Evolutionary conservation across 2,888 invertebrate genomes (phyloP), one percentile per base, ranked within the genome.

Genomic region (Drosophila conformis): DNA sequence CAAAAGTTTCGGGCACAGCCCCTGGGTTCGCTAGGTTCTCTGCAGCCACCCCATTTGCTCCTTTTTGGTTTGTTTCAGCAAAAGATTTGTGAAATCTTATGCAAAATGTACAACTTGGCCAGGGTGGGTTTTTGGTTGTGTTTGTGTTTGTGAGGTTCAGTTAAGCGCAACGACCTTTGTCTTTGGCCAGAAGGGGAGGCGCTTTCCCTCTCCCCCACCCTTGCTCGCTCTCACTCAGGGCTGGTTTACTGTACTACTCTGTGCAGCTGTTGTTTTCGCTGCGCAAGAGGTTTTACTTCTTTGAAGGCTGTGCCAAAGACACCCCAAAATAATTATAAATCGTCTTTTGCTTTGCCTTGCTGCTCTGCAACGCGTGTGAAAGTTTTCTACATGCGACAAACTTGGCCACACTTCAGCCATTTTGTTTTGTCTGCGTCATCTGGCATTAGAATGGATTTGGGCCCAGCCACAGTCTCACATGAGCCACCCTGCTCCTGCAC

Each of bases 111-210:
- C 82, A 86, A 80, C 71, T 57, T 53, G 57, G 1, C 7, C 29
- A 63, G 10, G 52, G 67, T 63, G 83, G 83, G 73, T 76, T 84
- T 66, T 42, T 25, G 18, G 69, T 40, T 62, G 51, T 59, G 69
- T 49, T 48, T 62, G 51, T 59, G 69, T 54, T 25, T 21, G 53
- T 42, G 70, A 63, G 78, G 72, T 81, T 73, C 84, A 90, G 77
- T 69, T 82, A 90, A 89, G 87, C 87, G 89, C 87, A 90, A 87
- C 87, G 89, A 89, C 89, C 90, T 90, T 81, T 83, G 64, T 70
- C 64, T 69, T 56, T 68, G 64, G 52, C 48, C 53, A 64, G 48
- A 70, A 74, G 74, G 73, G 82, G 78, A 78, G 78, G 78, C 53
- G 53, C 67, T 75, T 80, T 86, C 73, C 73, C 68, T 71, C 68